A percentile compares a stretch with the other conserved stretches of the same genome.
phyloP scores from a whole-genome alignment of 2,113 vertebrate species.

The Arvicanthis niloticus region DNA sequence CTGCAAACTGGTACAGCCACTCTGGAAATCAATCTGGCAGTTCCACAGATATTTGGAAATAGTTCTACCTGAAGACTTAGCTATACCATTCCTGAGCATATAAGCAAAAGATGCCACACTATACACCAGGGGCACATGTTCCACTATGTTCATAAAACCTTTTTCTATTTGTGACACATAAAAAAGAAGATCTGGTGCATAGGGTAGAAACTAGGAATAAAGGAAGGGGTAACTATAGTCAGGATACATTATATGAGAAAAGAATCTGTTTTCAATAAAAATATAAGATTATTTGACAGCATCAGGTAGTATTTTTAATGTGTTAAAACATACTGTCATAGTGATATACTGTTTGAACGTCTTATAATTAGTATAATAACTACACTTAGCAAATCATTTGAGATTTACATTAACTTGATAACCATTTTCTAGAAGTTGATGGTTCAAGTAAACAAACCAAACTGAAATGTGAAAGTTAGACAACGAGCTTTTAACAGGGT shows the following conservation, averaged over 20 bases:
- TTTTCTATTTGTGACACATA: background rate
- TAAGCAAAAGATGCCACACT: too few species aligned
- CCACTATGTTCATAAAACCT: background rate
- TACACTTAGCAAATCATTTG: background rate
- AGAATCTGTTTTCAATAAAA: background rate
- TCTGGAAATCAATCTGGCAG: too few species aligned
- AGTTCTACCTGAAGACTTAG: too few species aligned
- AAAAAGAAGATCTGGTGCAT: background rate
- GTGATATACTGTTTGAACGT: background rate
- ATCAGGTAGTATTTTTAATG: background rate
- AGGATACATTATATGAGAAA: background rate
- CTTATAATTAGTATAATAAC: background rate
- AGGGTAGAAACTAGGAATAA: background rate
- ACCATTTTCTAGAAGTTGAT: background rate
- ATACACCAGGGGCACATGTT: too few species aligned
- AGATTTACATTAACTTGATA: background rate
- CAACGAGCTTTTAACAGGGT: background rate
- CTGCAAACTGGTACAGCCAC: too few species aligned
- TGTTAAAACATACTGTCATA: background rate
- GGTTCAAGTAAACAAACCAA: background rate
- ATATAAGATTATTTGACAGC: background rate
- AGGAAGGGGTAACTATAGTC: background rate
- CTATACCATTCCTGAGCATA: too few species aligned
- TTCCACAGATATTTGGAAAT: too few species aligned
- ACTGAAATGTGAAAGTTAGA: background rate